These are phyloP conservation scores for Atta colombica DNA, from an alignment of 1,140 invertebrate species.

Conservation along the genomic window DNA sequence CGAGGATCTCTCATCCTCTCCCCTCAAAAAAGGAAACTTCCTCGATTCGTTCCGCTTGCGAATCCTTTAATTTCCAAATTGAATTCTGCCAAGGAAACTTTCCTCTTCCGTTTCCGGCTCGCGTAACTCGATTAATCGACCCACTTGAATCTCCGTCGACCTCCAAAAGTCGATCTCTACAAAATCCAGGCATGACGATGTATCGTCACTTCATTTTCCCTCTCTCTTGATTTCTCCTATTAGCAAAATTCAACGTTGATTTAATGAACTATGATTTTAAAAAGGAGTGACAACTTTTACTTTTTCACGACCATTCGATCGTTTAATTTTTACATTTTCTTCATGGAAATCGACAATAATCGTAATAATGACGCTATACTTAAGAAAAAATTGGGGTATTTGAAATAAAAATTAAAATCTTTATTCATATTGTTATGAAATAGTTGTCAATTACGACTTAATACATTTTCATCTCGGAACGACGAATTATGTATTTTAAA, in stretches of 20 bases:
- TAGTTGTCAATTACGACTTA: too few species aligned
- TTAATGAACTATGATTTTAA: not conserved
- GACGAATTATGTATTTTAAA: too few species aligned
- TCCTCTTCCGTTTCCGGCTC: conserved; percentile 61
- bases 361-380: too few species aligned
- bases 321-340: too few species aligned
- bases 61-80: conserved; percentile 64
- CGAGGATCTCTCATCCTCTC: conserved; percentile 5
- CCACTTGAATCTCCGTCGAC: conserved; percentile 57
- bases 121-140: conserved; percentile 63
- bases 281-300: not conserved
- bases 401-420: too few species aligned
- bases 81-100: conserved; percentile 60
- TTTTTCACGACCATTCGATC: too few species aligned
- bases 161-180: conserved; percentile 53
- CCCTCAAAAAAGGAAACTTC: conserved; percentile 49
- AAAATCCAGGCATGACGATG: conserved; percentile 12
- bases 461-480: too few species aligned
- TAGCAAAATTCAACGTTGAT: not conserved
- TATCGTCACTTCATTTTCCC: conserved; percentile 27
- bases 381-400: too few species aligned
- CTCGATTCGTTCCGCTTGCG: conserved; percentile 61
- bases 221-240: not conserved
- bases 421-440: too few species aligned
- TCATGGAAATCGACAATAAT: too few species aligned